Evolutionary conservation across 2,113 vertebrate genomes (phyloP).

Genomic region (Erinaceus europaeus): DNA sequence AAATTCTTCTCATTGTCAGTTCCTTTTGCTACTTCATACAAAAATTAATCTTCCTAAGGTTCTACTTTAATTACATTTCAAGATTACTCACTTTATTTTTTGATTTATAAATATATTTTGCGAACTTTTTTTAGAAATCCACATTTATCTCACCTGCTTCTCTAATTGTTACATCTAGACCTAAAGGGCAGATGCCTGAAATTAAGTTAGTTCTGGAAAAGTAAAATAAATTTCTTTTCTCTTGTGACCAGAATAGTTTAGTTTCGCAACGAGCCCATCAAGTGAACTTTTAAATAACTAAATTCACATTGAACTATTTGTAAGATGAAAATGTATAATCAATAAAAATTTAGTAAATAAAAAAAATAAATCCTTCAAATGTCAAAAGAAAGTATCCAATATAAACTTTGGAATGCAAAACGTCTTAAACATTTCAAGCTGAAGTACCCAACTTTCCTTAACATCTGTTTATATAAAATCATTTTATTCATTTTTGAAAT

Average conservation of each 20-base stretch:
- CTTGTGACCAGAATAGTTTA: conserved; percentile 45
- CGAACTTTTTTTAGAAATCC: conserved; percentile 39
- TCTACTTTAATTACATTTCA: neutral
- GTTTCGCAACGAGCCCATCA: conserved; percentile 42
- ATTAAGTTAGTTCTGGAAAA: conserved; percentile 62
- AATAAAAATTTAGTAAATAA: conserved; percentile 65
- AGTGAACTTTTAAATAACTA: conserved; percentile 71
- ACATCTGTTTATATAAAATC: conserved; percentile 12
- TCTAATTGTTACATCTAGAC: conserved; percentile 49
- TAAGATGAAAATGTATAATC: conserved; percentile 63
- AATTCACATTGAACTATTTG: conserved; percentile 70
- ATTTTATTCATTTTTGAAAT: conserved; percentile 25
- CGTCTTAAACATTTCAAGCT: neutral
- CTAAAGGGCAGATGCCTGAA: conserved; percentile 41
- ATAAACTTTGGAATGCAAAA: conserved; percentile 18
- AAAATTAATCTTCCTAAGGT: conserved; percentile 20
- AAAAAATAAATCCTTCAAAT: conserved; percentile 56
- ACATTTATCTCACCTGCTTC: conserved; percentile 31
- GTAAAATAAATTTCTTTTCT: conserved; percentile 58
- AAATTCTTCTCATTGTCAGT: neutral
- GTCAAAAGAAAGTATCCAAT: conserved; percentile 41
- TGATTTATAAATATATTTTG: conserved; percentile 37
- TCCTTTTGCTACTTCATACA: neutral
- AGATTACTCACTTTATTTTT: conserved; percentile 46
- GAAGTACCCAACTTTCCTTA: conserved; percentile 10